Evolutionary conservation across 2,797 vertebrate species (phyloP).

Genomic region (Anniella stebbinsi): DNA sequence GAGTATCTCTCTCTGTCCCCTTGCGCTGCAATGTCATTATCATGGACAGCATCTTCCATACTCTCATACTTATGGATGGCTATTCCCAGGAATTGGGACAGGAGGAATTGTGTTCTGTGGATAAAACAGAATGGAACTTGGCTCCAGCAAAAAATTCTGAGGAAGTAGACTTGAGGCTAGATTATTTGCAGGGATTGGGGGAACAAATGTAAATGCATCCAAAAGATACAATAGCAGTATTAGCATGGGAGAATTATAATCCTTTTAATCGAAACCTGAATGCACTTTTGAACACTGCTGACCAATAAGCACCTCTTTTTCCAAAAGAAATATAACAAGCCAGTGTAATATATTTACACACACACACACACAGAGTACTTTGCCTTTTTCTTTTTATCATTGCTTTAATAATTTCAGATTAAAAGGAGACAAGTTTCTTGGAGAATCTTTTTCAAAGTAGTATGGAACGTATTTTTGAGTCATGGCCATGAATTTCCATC

Average conservation of each 20-base stretch:
- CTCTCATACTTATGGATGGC: not conserved
- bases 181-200: not conserved
- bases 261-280: not conserved
- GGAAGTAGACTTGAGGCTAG: not conserved
- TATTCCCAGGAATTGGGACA: not conserved
- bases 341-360: not conserved
- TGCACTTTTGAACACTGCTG: not conserved
- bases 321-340: not conserved
- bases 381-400: not conserved
- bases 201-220: not conserved
- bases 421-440: not conserved
- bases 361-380: not conserved
- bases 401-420: not conserved
- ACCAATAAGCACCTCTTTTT: not conserved
- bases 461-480: slow-evolving; percentile 5
- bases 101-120: not conserved
- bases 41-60: not conserved
- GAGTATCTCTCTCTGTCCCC: not conserved
- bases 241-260: not conserved
- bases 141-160: not conserved
- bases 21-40: not conserved
- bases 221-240: not conserved
- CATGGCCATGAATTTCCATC: slow-evolving; percentile 7
- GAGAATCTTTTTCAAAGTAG: slow-evolving; percentile 3
- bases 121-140: not conserved